Conservation (phyloP, 1,140 invertebrate genomes). For the Globodera ellingtonae region DNA sequence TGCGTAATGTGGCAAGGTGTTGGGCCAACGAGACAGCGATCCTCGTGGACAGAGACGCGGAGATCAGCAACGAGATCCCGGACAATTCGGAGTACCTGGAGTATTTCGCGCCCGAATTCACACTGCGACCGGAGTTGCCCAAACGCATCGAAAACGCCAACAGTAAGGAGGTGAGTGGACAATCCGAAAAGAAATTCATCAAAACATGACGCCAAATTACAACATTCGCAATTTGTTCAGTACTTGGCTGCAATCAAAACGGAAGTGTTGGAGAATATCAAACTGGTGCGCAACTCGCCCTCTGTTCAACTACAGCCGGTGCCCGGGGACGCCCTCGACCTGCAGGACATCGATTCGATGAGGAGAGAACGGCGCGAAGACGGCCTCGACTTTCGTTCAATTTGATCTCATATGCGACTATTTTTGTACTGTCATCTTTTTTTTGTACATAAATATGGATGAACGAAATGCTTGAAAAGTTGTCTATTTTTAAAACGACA, state of each 20-base stretch:
- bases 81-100: conserved; percentile 87
- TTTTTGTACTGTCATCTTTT: background rate
- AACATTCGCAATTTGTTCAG: conserved; percentile 30
- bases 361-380: conserved; percentile 12
- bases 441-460: background rate
- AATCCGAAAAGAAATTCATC: conserved; percentile 25
- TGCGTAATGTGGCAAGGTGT: conserved; percentile 94
- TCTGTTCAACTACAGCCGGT: conserved; percentile 61
- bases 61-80: conserved; percentile 86
- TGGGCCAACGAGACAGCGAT: conserved; percentile 99
- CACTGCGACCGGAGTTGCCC: conserved; percentile 83
- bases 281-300: conserved; percentile 50
- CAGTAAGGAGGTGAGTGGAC: conserved; percentile 72
- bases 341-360: conserved; percentile 39
- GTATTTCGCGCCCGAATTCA: conserved; percentile 92
- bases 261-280: conserved; percentile 58
- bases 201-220: conserved; percentile 2
- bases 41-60: conserved; percentile 77
- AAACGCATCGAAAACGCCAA: conserved; percentile 86
- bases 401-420: background rate
- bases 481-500: no score
- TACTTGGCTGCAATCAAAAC: conserved; percentile 54
- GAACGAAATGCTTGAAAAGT: background rate
- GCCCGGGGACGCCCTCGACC: conserved; percentile 44
- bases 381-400: background rate